These are phyloP conservation scores for Neuroterus valhalla DNA, from an alignment of 1,140 invertebrate species.

Conservation along the genomic window DNA sequence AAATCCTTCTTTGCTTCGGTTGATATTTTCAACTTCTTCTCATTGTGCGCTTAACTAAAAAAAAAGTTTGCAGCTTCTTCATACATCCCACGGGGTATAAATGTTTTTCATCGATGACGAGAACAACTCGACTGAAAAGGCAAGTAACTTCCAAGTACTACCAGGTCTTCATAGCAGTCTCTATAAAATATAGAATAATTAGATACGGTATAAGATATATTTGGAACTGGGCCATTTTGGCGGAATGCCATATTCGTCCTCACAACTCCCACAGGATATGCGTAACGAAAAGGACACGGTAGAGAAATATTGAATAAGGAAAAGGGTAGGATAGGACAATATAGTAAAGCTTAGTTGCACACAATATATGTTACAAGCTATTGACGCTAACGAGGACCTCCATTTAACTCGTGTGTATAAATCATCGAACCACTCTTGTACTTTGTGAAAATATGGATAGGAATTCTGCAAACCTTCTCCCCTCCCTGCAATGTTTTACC, in stretches of 20 bases:
- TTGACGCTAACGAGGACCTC: constrained; percentile 31
- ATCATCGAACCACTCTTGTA: constrained; percentile 34
- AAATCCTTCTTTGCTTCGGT: background rate
- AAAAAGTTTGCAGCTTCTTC: background rate
- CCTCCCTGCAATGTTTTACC: background rate
- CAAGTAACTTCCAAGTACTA: constrained; percentile 68
- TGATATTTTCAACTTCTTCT: background rate
- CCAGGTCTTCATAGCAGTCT: constrained; percentile 65
- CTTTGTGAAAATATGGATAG: constrained; percentile 38
- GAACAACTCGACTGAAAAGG: constrained; percentile 58
- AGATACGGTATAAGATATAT: constrained; percentile 74
- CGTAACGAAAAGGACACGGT: constrained; percentile 48
- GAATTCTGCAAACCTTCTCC: constrained; percentile 19
- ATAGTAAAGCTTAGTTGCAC: constrained; percentile 49
- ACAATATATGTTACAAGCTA: constrained; percentile 42
- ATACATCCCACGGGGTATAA: constrained; percentile 42
- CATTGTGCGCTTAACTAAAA: background rate
- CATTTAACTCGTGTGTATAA: constrained; percentile 13
- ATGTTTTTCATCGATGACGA: constrained; percentile 63
- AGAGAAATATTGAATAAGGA: constrained; percentile 43
- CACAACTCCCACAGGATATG: constrained; percentile 55
- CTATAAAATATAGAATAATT: constrained; percentile 71
- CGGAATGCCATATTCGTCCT: constrained; percentile 66
- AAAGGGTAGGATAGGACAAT: constrained; percentile 34
- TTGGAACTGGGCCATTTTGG: constrained; percentile 73